Percentiles rank a stretch among this genome's conserved stretches.
These are phyloP conservation scores for Cossypha heuglini DNA, from an alignment of 2,797 vertebrate genomes.

Conservation along the genomic window DNA sequence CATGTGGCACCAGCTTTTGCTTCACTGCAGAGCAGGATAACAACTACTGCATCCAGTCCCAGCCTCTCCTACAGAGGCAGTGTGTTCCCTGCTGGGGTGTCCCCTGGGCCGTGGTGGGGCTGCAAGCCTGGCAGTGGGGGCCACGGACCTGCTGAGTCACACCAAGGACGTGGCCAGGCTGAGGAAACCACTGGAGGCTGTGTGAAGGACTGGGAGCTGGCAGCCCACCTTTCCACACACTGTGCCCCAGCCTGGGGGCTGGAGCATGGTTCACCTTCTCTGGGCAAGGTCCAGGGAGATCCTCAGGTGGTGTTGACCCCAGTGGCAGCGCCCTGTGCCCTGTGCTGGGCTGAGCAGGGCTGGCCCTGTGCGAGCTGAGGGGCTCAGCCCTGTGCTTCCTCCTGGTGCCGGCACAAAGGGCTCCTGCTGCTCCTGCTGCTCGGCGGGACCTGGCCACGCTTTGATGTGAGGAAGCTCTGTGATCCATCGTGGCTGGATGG, in stretches of 20 bases:
- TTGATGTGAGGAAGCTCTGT: background rate
- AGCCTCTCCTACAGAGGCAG: background rate
- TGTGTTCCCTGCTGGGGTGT: background rate
- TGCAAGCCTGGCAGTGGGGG: background rate
- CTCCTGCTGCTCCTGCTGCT: background rate
- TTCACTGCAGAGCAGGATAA: background rate
- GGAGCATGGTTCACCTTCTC: background rate
- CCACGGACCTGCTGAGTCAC: background rate
- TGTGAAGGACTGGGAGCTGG: background rate
- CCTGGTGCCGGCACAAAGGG: background rate
- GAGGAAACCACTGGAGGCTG: background rate
- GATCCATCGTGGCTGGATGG: background rate
- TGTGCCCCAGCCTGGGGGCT: background rate
- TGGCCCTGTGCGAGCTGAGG: background rate
- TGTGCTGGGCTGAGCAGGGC: background rate
- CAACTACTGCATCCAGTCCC: background rate
- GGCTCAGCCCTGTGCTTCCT: background rate
- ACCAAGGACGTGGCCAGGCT: background rate
- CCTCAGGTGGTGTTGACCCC: background rate
- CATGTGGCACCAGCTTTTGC: fast-evolving
- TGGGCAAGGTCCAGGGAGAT: background rate
- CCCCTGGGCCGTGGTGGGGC: background rate
- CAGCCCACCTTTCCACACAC: fast-evolving
- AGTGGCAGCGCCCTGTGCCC: fast-evolving
- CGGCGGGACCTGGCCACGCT: fast-evolving